Evolutionary conservation across 2,113 vertebrate genomes (phyloP), one percentile per base, ranked within the genome.

Genomic region (Poeciliopsis occidentalis): DNA sequence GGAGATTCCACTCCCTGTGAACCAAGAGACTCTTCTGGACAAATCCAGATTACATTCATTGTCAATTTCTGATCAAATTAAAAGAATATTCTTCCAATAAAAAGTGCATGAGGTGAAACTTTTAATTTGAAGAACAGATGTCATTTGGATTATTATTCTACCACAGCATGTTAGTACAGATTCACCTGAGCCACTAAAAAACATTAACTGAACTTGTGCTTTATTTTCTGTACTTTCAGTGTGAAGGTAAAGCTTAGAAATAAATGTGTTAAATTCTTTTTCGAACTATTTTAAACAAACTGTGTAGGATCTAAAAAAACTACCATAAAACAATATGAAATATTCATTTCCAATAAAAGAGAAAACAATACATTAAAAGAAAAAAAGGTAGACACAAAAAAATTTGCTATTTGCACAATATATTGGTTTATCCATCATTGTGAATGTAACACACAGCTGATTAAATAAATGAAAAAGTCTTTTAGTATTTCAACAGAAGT

Each of bases 401-500:
- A 41, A 30, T 67, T 29, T 29, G n/a, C 41, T 17, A 41, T 12
- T 39, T 27, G 34, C 6, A 37, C 27, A 31, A 12, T n/a, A 12
- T 8, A 6, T n/a, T 19, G 24, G 12, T 30, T 17, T 8, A 11
- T 64, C 44, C 12, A 60, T 64, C 57, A 37, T 47, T 15, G 17
- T 47, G 19, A 47, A 47, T 47, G 13, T 19, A 47, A 47, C 19
- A 17, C 5, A 47, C 17, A 19, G 5, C 39, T 41, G 29, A 26
- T 63, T 39, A 67, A 29, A 10, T 22, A 70, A 71, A 41, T 73
- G 13, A 70, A 79, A 74, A 64, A 79, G 54, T 63, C 15, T 39
- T 54, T 68, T 63, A 81, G 8, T 62, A 81, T 83, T 24, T 10
- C 15, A 47, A 17, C 17, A 72, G 17, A 65, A 24, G 51, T 57